Base-by-base conservation (phyloP, 2,113 vertebrate genomes). In the Pica pica region DNA sequence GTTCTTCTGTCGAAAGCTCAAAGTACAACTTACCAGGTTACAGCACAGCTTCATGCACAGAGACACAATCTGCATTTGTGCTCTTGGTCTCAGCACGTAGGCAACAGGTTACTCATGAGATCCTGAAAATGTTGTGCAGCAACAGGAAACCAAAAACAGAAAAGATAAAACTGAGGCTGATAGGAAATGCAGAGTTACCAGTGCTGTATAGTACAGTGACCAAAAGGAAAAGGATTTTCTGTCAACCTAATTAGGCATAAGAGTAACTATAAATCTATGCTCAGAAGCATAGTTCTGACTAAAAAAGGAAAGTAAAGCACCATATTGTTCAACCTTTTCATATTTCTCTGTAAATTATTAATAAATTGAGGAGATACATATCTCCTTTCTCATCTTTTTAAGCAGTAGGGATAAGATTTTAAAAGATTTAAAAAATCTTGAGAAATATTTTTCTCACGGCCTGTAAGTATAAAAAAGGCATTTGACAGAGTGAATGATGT, bases 41-140 rank as follows among this genome's bases (percentile, higher is more conserved):
- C 12, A 57, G 16, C 5, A 26, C 7, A 57, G 31, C 46, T 82
- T 87, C 49, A 61, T 41, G 19, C n/a, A n/a, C 9, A 49, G 37
- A 76, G 44, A 50, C 30, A 69, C 7, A 35, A 35, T 35, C 50
- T 67, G 5, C 15, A 41, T 78, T 79, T 75, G 4, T 59, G 11
- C 5, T 63, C 1, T 28, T 30, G 15, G 7, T 67, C 37, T 82
- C 27, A 61, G 37, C 0, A 0, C 4, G 21, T 12, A 78, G 6
- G 9, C 35, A 80, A 73, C 10, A 46, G 8, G 6, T 8, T 33
- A 74, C 8, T 44, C 10, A 35, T 4, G 50, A 74, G 31, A 39
- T 11, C 14, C 41, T 78, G 14, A 52, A 56, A 81, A 37, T 19
- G 14, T 30, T 84, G 21, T 56, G 8, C 7, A 50, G 14, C 9